Conservation (phyloP, 2,113 vertebrate genomes). For the Cyprinodon tularosa region DNA sequence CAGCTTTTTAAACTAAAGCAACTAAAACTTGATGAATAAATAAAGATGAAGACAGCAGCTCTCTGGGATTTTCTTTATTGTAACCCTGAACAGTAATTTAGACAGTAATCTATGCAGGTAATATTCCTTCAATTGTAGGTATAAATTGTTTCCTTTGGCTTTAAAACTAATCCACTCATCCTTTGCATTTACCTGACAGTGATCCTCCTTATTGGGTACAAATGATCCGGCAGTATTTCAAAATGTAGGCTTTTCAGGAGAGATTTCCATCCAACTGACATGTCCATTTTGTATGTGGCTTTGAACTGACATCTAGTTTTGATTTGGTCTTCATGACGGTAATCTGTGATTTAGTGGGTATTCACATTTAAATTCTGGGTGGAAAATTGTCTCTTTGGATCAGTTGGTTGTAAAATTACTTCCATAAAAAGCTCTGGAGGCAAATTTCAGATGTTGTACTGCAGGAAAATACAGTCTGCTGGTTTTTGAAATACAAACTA, state of each 20-base stretch:
- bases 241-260: not conserved
- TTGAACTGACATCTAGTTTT: not conserved
- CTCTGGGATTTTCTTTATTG: slow-evolving; percentile 9
- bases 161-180: slow-evolving; percentile 40
- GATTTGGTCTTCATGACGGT: slow-evolving; percentile 2
- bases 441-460: slow-evolving; percentile 50
- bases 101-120: slow-evolving; percentile 25
- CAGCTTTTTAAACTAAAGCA: slow-evolving; percentile 1
- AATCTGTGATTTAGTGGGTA: slow-evolving; percentile 1
- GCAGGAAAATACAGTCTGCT: slow-evolving; percentile 30
- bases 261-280: slow-evolving; percentile 20
- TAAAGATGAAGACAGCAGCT: slow-evolving; percentile 15
- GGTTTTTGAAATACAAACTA: slow-evolving; percentile 28
- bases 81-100: slow-evolving; percentile 8
- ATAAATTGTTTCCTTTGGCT: slow-evolving; percentile 39
- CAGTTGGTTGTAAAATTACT: slow-evolving; percentile 36
- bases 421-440: slow-evolving; percentile 23
- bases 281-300: not conserved
- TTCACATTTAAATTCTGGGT: slow-evolving; percentile 40
- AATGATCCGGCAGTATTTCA: slow-evolving; percentile 19
- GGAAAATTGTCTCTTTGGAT: slow-evolving; percentile 36
- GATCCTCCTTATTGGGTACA: slow-evolving; percentile 16
- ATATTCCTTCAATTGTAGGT: slow-evolving; percentile 24
- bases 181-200: slow-evolving; percentile 12
- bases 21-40: not conserved